A percentile compares a stretch with the other conserved stretches of the same genome.
Conservation (phyloP, 1,140 invertebrate species). For the Cecropterus lyciades region DNA sequence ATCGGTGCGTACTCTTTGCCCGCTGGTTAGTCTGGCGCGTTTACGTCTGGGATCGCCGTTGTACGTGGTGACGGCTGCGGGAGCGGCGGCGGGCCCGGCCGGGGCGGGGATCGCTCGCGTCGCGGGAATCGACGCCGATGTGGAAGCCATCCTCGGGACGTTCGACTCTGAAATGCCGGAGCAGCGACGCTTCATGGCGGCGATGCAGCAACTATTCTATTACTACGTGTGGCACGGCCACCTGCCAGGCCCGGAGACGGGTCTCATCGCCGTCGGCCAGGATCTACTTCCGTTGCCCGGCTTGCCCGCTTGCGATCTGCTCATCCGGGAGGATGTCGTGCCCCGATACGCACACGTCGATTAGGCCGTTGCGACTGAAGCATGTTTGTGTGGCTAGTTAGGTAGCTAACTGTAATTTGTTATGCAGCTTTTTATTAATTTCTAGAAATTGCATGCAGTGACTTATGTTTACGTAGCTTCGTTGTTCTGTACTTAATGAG, state of each 20-base stretch:
- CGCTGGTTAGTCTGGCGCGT: constrained; percentile 87
- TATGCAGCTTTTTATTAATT: constrained; percentile 31
- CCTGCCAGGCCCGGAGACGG: constrained; percentile 83
- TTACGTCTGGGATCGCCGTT: constrained; percentile 86
- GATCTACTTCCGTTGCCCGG: constrained; percentile 86
- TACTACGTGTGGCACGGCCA: constrained; percentile 90
- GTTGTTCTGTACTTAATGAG: constrained; percentile 37
- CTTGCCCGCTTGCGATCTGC: constrained; percentile 90
- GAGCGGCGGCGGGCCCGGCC: constrained; percentile 46
- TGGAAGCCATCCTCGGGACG: constrained; percentile 91
- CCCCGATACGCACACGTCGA: constrained; percentile 86
- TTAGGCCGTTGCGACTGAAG: constrained; percentile 43
- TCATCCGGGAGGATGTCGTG: constrained; percentile 90
- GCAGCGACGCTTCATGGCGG: constrained; percentile 89
- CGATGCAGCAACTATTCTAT: constrained; percentile 93
- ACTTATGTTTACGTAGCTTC: constrained; percentile 27
- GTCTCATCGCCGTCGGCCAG: constrained; percentile 88
- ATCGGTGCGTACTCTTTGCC: constrained; percentile 92
- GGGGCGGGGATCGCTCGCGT: constrained; percentile 47
- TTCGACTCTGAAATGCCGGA: constrained; percentile 89
- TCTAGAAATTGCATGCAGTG: constrained; percentile 8
- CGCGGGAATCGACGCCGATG: constrained; percentile 67
- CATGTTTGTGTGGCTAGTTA: constrained; percentile 38
- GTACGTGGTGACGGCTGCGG: constrained; percentile 87
- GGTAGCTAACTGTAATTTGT: constrained; percentile 20